A percentile compares a stretch with the other conserved stretches of the same genome.
These are phyloP conservation scores for Heliconius charithonia DNA, from an alignment of 2,888 invertebrate species.

Conservation along the genomic window DNA sequence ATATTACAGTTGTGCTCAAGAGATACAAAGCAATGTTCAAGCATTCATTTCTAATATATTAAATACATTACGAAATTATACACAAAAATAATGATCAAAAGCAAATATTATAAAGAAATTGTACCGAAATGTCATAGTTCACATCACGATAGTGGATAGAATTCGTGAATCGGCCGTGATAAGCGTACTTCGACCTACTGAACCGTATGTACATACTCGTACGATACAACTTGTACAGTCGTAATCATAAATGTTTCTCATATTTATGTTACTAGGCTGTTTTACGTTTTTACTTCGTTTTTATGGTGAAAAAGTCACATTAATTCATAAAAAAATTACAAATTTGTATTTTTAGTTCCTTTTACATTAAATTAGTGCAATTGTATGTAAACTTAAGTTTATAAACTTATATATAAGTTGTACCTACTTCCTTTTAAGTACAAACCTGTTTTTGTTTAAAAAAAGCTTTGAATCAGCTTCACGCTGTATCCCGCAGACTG, in stretches of 20 bases:
- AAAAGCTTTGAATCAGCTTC: too few relatives aligned
- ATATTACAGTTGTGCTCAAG: too few relatives aligned
- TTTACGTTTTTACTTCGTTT: neutral
- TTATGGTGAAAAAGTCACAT: neutral
- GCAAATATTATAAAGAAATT: conserved; percentile 37
- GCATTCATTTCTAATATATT: neutral
- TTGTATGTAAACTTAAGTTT: too few relatives aligned
- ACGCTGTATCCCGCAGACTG: too few relatives aligned
- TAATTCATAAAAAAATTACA: neutral
- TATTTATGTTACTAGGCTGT: conserved; percentile 10
- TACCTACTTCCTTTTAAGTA: too few relatives aligned
- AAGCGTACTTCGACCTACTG: conserved; percentile 62
- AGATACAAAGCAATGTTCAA: neutral
- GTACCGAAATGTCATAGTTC: conserved; percentile 40
- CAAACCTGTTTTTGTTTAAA: too few relatives aligned
- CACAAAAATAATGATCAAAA: conserved; percentile 13
- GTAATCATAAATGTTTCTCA: neutral
- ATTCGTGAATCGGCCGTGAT: conserved; percentile 63
- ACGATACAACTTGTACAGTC: conserved; percentile 22
- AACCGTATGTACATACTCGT: conserved; percentile 9
- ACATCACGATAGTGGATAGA: conserved; percentile 35
- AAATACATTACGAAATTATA: neutral
- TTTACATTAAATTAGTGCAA: too few relatives aligned
- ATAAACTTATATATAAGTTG: too few relatives aligned
- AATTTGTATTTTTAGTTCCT: neutral